Evolutionary conservation across 2,113 vertebrate genomes (phyloP).

Genomic region (Eleginops maclovinus): DNA sequence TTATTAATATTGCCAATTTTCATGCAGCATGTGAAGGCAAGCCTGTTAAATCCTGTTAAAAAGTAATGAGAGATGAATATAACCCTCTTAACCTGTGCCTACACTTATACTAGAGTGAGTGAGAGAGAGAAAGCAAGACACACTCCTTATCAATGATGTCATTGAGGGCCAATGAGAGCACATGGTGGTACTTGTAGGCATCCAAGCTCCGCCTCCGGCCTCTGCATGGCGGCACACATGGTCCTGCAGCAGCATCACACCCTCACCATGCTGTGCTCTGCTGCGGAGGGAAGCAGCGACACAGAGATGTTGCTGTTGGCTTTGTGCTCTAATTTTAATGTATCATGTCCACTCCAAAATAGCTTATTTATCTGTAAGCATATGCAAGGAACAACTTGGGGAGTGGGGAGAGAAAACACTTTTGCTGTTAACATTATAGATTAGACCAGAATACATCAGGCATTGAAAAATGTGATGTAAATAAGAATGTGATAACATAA

Average conservation of each 20-base stretch:
- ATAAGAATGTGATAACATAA: constrained; percentile 3
- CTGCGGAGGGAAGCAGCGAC: constrained; percentile 52
- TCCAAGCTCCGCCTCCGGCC: constrained; percentile 65
- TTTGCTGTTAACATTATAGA: not conserved
- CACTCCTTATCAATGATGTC: constrained; percentile 82
- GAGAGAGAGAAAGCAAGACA: constrained; percentile 19
- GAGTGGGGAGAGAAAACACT: constrained; percentile 3
- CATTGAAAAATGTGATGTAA: constrained; percentile 19
- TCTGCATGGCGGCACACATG: constrained; percentile 66
- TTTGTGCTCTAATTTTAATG: constrained; percentile 46
- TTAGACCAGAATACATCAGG: not conserved
- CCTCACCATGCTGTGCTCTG: constrained; percentile 61
- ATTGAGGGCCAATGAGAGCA: constrained; percentile 83
- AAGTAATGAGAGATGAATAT: not conserved
- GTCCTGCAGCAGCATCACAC: constrained; percentile 74
- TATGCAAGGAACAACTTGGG: constrained; percentile 9
- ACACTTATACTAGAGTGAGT: not conserved
- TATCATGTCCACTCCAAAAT: constrained; percentile 32
- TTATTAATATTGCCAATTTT: constrained; percentile 4
- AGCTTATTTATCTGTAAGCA: constrained; percentile 38
- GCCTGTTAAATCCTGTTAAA: not conserved
- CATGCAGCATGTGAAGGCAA: not conserved
- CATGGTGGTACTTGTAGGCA: constrained; percentile 46
- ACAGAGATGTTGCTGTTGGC: constrained; percentile 41
- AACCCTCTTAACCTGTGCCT: constrained; percentile 14